Percentiles rank a stretch among this genome's conserved stretches.
phyloP scores from a whole-genome alignment of 2,113 vertebrate genomes.

The Cairina moschata region DNA sequence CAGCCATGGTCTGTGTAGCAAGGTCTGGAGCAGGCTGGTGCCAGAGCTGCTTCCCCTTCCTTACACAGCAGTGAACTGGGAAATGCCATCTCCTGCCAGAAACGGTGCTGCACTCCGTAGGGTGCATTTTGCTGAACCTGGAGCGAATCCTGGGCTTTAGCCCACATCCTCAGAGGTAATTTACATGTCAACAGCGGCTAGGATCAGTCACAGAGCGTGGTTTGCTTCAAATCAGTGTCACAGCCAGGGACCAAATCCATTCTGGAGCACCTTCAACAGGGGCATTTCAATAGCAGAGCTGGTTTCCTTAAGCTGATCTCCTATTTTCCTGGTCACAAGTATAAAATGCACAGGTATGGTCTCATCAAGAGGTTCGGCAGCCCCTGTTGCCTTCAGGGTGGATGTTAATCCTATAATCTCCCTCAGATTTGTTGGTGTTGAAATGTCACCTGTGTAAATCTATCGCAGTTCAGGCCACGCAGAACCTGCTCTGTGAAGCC shows the following conservation, averaged over 20 bases:
- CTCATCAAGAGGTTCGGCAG: not conserved
- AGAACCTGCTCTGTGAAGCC: not conserved
- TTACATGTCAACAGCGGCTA: not conserved
- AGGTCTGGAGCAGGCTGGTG: not conserved
- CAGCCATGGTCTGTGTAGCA: not conserved
- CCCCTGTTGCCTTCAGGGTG: not conserved
- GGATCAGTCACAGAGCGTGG: not conserved
- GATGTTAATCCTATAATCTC: not conserved
- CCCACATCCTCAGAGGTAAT: not conserved
- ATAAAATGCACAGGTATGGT: not conserved
- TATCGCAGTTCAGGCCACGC: not conserved
- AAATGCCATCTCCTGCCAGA: not conserved
- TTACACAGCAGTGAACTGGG: not conserved
- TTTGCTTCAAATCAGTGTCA: not conserved
- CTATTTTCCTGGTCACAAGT: not conserved
- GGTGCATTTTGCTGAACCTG: not conserved
- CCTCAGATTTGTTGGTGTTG: not conserved
- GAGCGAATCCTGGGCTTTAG: not conserved
- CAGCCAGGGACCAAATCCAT: not conserved
- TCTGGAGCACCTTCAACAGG: not conserved
- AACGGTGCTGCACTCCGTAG: not conserved
- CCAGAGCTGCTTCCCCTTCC: not conserved
- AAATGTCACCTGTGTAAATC: not conserved
- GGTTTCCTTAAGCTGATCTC: not conserved
- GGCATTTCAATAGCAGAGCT: not conserved